Evolutionary conservation across 2,888 invertebrate genomes (phyloP), one percentile per base, ranked within the genome.

Genomic region (Cyaniris semiargus): DNA sequence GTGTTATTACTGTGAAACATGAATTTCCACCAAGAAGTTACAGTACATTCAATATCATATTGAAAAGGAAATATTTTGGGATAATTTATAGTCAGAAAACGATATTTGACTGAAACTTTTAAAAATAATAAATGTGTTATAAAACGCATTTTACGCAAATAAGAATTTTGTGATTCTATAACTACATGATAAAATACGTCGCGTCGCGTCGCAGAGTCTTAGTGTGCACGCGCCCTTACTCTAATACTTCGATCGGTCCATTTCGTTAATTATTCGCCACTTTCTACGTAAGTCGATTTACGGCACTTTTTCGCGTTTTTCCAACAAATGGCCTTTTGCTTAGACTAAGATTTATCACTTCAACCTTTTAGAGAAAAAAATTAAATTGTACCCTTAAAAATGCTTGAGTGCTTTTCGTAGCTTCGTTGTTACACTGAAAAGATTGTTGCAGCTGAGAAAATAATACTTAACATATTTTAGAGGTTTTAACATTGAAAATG

Each of bases 221-320:
- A 66, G 66, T 66, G 66, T 1, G 27, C 6, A 66, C 66, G 31
- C 27, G 15, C 66, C 27, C 66, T 85, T 85, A 87, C 89, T 85
- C 91, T 91, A 93, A 93, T 92, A 91, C 92, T 88, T 89, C 92
- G 92, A 93, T 93, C 89, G 92, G 93, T 88, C 93, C 93, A 93
- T 94, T 94, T 88, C 92, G 90, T 92, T 94, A 93, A 94, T 94
- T 94, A 93, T 94, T 93, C 93, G 91, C 91, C 92, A 93, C 92
- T 93, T 93, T 89, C 90, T 91, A 90, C 90, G 90, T 92, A 92
- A 94, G 93, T 92, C 91, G 92, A 94, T 93, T 94, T 93, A 94
- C 91, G 90, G 86, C 85, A 78, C 81, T 81, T 81, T 78, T 89
- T 82, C 86, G 86, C 86, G 83, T 86, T 89, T 90, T 89, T 86